Percentiles rank a stretch among this genome's conserved stretches.
Conservation (phyloP, 2,797 vertebrate genomes). For the Chaunax sp. region DNA sequence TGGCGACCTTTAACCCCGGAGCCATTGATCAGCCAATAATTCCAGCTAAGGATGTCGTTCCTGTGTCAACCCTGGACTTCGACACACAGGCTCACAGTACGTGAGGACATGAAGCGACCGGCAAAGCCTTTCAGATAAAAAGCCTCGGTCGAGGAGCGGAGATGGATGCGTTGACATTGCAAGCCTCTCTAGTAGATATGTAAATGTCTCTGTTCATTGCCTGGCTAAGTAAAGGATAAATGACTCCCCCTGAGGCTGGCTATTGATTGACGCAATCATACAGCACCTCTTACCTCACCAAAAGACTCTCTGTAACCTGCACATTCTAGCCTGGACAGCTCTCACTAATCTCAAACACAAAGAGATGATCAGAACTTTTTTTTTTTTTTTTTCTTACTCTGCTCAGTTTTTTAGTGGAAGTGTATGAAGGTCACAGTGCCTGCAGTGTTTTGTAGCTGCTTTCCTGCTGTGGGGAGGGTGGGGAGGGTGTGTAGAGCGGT, state of each 20-base stretch:
- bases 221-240: slow-evolving; percentile 38
- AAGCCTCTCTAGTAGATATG: slow-evolving; percentile 30
- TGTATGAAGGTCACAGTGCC: slow-evolving; percentile 77
- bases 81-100: background rate
- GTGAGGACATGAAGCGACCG: slow-evolving; percentile 42
- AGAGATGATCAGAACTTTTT: slow-evolving; percentile 38
- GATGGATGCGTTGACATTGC: slow-evolving; percentile 3
- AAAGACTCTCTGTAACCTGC: slow-evolving; percentile 54
- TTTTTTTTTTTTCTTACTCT: slow-evolving; percentile 50
- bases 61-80: slow-evolving; percentile 5
- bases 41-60: background rate
- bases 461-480: slow-evolving; percentile 36
- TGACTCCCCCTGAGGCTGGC: slow-evolving; percentile 28
- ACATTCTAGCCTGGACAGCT: slow-evolving; percentile 46
- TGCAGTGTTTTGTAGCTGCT: slow-evolving; percentile 74
- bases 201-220: slow-evolving; percentile 26
- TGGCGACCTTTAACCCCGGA: slow-evolving; percentile 90
- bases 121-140: slow-evolving; percentile 27
- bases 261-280: slow-evolving; percentile 48
- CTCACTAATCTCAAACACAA: slow-evolving; percentile 37
- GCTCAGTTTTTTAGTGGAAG: slow-evolving; percentile 67
- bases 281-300: slow-evolving; percentile 67
- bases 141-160: background rate
- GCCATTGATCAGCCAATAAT: too few species aligned
- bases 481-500: slow-evolving; percentile 5